Evolutionary conservation across 2,888 invertebrate genomes (phyloP), one percentile per base, ranked within the genome.

Genomic region (Caenorhabditis parvicauda): DNA sequence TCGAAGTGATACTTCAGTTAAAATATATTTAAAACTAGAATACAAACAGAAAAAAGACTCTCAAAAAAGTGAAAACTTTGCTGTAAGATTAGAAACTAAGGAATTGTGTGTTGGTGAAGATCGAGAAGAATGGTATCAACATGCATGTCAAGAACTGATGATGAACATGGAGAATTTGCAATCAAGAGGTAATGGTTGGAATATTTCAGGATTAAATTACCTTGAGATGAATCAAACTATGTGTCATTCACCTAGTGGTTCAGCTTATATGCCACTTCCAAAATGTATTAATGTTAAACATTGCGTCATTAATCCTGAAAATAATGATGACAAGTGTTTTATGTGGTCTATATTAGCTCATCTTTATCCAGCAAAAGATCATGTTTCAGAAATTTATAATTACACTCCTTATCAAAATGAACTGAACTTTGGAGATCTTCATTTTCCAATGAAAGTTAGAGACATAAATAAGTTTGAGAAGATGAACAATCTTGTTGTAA

Each of bases 381-480:
- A 69, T 68, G 39, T 44, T 22, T 35, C 64, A 55, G 38, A 59
- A 55, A 59, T 64, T 24, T 2, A 50, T 22, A 56, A 69, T 9
- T 68, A 68, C 37, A n/a, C 41, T 43, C 3, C 39, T 44, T 49
- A 44, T 56, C 17, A 42, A 28, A 49, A 62, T 48, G 53, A 64
- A 59, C 22, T 69, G 21, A 59, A 69, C 9, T 69, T 69, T 64
- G 45, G 41, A 28, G 54, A 42, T 25, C 27, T 64, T 22, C 38
- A 35, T 19, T 68, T 68, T 47, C 63, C 68, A 19, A 21, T 66
- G 32, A 59, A 51, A 52, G 41, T 55, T 14, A 50, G 42, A 52
- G 59, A 67, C 53, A 62, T 68, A 38, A 39, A 54, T 25, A 68
- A 68, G 37, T 61, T 68, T 64, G 68, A 67, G 42, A 67, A 59